These are phyloP conservation scores for Sericinus montela DNA, from an alignment of 2,888 invertebrate genomes.

Conservation along the genomic window DNA sequence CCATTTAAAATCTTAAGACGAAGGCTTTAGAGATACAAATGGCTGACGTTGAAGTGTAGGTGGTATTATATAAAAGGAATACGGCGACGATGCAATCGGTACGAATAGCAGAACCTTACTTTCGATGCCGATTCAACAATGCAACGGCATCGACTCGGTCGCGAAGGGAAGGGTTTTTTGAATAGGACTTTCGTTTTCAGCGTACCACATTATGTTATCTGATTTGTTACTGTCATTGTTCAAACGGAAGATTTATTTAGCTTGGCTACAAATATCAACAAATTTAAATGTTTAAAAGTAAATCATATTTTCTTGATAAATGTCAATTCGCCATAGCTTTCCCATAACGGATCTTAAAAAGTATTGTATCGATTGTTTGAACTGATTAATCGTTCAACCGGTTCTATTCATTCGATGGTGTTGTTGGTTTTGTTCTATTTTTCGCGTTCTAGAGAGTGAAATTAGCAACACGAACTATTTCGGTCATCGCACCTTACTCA, in stretches of 20 bases:
- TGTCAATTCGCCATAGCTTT: too few relatives aligned
- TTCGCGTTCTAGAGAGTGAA: slow-evolving; percentile 40
- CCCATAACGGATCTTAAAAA: background rate
- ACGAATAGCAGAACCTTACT: slow-evolving; percentile 32
- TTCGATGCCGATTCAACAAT: slow-evolving; percentile 33
- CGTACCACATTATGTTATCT: slow-evolving; percentile 13
- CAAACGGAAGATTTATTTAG: too few relatives aligned
- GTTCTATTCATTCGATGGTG: slow-evolving; percentile 29
- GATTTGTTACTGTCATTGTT: background rate
- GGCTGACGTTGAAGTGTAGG: background rate
- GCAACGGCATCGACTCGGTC: slow-evolving; percentile 6
- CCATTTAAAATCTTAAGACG: slow-evolving; percentile 1
- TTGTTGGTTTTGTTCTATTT: slow-evolving; percentile 8
- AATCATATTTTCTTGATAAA: too few relatives aligned
- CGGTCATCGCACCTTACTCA: slow-evolving; percentile 30
- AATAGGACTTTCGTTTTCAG: slow-evolving; percentile 27
- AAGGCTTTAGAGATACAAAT: slow-evolving; percentile 1
- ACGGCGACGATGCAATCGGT: slow-evolving; percentile 16
- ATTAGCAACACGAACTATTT: slow-evolving; percentile 39
- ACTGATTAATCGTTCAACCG: slow-evolving; percentile 26
- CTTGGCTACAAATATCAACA: too few relatives aligned
- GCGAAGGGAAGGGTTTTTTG: slow-evolving; percentile 8
- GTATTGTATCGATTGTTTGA: background rate
- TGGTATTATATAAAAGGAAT: slow-evolving; percentile 15
- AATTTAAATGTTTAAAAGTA: too few relatives aligned